Conservation (phyloP, 92 coral and sea anemone genomes). For the Nematostella vectensis region DNA sequence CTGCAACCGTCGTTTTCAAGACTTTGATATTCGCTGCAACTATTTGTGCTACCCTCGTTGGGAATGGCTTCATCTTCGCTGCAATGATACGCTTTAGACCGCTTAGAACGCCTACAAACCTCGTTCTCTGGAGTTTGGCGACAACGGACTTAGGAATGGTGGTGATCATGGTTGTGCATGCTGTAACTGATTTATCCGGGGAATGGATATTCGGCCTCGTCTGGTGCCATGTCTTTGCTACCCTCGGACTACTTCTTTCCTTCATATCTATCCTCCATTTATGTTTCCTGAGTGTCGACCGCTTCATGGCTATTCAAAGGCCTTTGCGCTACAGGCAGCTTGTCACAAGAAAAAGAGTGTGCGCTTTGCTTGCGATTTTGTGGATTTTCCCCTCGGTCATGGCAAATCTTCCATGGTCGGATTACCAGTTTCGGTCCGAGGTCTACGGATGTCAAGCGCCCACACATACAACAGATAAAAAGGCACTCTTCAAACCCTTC, state of each 20-base stretch:
- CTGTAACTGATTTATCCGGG: slow-evolving; percentile 52
- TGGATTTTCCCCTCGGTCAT: slow-evolving; percentile 46
- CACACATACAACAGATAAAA: slow-evolving; percentile 6
- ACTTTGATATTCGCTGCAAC: slow-evolving; percentile 34
- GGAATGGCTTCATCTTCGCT: slow-evolving; percentile 57
- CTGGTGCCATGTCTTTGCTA: slow-evolving; percentile 53
- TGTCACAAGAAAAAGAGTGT: slow-evolving; percentile 47
- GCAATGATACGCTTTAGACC: slow-evolving; percentile 52
- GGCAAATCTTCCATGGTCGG: slow-evolving; percentile 64
- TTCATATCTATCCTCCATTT: slow-evolving; percentile 82
- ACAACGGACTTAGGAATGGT: slow-evolving; percentile 81
- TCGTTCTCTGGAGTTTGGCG: slow-evolving; percentile 67
- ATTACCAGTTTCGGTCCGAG: slow-evolving; percentile 59
- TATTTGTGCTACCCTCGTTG: slow-evolving; percentile 52
- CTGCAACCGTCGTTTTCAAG: slow-evolving; percentile 22
- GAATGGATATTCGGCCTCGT: slow-evolving; percentile 76
- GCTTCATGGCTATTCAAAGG: slow-evolving; percentile 66
- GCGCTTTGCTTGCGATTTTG: slow-evolving; percentile 15
- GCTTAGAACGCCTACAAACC: slow-evolving; percentile 66
- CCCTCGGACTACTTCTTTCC: slow-evolving; percentile 55
- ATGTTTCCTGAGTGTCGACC: slow-evolving; percentile 75
- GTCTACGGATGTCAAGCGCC: slow-evolving; percentile 63
- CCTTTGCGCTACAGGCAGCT: slow-evolving; percentile 65
- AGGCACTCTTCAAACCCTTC: slow-evolving; percentile 22
- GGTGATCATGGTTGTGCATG: slow-evolving; percentile 60